phyloP scores from a whole-genome alignment of 2,797 vertebrate genomes.

The Pterois miles region DNA sequence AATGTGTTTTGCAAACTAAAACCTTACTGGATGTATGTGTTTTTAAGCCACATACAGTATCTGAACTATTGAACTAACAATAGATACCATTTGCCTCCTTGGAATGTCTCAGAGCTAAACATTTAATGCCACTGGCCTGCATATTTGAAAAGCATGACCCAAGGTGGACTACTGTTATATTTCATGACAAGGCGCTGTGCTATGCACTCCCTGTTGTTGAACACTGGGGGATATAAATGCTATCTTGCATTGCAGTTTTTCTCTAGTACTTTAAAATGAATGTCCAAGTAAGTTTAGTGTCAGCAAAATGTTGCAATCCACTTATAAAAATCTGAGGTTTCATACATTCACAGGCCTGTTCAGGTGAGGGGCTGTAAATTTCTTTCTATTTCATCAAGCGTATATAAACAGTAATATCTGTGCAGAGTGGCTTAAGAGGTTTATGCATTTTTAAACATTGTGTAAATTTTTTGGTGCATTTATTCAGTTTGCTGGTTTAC shows the following conservation, averaged over 20 bases:
- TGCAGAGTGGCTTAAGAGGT: constrained; percentile 71
- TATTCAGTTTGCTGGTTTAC: constrained; percentile 47
- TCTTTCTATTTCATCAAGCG: constrained; percentile 50
- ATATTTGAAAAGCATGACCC: constrained; percentile 36
- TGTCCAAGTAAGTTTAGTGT: not conserved
- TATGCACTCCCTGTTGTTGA: constrained; percentile 9
- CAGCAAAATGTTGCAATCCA: constrained; percentile 21
- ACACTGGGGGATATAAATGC: not conserved
- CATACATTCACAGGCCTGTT: constrained; percentile 18
- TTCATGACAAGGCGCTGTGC: not conserved
- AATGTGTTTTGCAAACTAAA: not conserved
- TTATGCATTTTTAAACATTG: constrained; percentile 78
- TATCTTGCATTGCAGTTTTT: not conserved
- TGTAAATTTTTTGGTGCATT: constrained; percentile 46
- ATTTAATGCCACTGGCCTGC: constrained; percentile 32
- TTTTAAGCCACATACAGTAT: not conserved
- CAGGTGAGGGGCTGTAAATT: constrained; percentile 63
- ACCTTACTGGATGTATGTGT: not conserved
- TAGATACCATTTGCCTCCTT: constrained; percentile 26
- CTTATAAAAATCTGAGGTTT: constrained; percentile 35
- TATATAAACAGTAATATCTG: constrained; percentile 78
- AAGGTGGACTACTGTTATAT: not conserved
- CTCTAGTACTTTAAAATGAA: constrained; percentile 4
- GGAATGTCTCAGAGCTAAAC: constrained; percentile 14
- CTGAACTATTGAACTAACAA: constrained; percentile 23